Conservation (phyloP, 1,140 invertebrate genomes). For the Drosophila nasuta region DNA sequence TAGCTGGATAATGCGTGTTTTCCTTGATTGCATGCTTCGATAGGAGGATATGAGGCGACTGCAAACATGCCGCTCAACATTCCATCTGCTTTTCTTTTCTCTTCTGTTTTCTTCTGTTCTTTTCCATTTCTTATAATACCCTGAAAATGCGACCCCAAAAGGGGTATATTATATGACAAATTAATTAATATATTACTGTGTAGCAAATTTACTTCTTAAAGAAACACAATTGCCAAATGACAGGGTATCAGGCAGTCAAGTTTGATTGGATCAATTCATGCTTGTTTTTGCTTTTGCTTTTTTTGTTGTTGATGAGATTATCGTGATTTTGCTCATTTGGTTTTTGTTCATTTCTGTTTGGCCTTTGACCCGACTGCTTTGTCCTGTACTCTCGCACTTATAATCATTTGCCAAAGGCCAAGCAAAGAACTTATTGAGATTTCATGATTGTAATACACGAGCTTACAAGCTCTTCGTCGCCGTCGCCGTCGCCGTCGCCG, state of each 20-base stretch:
- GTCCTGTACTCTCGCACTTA: slow-evolving; percentile 47
- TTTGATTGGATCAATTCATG: too few relatives aligned
- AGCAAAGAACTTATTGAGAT: slow-evolving; percentile 38
- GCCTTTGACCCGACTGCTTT: slow-evolving; percentile 56
- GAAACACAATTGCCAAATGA: too few relatives aligned
- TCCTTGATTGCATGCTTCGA: slow-evolving; percentile 77
- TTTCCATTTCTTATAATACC: slow-evolving; percentile 19
- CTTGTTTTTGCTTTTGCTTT: slow-evolving; percentile 11
- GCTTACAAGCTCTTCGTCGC: slow-evolving; percentile 10
- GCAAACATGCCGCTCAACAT: slow-evolving; percentile 68
- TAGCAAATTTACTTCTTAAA: too few relatives aligned
- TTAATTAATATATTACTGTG: too few relatives aligned
- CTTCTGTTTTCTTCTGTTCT: neutral
- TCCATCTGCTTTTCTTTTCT: slow-evolving; percentile 16
- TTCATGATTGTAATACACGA: slow-evolving; percentile 40
- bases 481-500: neutral
- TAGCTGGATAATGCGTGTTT: slow-evolving; percentile 73
- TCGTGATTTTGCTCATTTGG: slow-evolving; percentile 54
- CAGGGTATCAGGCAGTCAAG: too few relatives aligned
- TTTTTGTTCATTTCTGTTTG: slow-evolving; percentile 44
- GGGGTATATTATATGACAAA: too few relatives aligned
- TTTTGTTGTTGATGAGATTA: slow-evolving; percentile 36
- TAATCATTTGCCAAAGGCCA: slow-evolving; percentile 58
- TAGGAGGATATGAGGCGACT: slow-evolving; percentile 55
- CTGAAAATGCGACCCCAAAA: too few relatives aligned